phyloP scores from a whole-genome alignment of 2,797 vertebrate genomes.

The Rhinoraja longicauda region DNA sequence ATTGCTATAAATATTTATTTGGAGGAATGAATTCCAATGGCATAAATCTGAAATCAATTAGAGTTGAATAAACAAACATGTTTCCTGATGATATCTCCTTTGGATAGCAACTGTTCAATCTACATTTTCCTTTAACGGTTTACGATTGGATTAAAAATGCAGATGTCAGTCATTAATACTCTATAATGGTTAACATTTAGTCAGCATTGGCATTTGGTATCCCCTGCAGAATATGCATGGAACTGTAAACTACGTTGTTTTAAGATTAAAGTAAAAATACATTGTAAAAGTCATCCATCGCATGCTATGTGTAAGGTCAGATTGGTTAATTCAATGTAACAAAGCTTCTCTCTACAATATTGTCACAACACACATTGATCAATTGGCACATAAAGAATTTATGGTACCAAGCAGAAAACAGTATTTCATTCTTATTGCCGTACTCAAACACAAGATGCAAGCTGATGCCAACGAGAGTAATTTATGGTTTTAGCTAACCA shows the following conservation, averaged over 20 bases:
- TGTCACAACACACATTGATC: not conserved
- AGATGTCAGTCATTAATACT: not conserved
- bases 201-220: not conserved
- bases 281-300: not conserved
- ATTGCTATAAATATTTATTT: not conserved
- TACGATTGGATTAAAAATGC: not conserved
- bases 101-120: not conserved
- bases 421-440: slow-evolving; percentile 20
- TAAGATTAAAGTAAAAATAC: not conserved
- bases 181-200: not conserved
- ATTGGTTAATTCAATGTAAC: not conserved
- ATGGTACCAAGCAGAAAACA: not conserved
- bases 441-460: not conserved
- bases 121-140: not conserved
- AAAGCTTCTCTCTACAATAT: not conserved
- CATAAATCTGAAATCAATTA: not conserved
- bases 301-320: not conserved
- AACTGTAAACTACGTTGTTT: not conserved
- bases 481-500: not conserved
- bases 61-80: not conserved
- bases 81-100: not conserved
- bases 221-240: not conserved
- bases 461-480: not conserved
- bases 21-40: not conserved
- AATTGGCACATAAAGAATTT: slow-evolving; percentile 4